Evolutionary conservation across 2,113 vertebrate genomes (phyloP), one percentile per base, ranked within the genome.

Genomic region (Abramis brama): DNA sequence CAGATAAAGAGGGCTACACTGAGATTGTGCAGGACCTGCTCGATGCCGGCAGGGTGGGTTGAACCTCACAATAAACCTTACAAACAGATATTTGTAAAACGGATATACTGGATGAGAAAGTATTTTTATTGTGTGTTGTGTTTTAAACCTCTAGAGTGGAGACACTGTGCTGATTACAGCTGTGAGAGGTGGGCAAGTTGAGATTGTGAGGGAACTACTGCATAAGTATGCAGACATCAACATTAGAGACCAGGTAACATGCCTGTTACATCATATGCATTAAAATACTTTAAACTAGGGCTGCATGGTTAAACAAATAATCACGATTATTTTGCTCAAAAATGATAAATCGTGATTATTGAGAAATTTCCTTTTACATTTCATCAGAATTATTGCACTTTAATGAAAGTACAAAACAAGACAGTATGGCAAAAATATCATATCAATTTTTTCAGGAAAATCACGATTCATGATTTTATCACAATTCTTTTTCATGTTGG

Each of bases 151-250:
- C 89, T 91, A 99, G 98, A 97, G 97, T 81, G 98, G 98, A 2
- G 98, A 99, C 88, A 99, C 98, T 0, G 97, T 99, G 83, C 92
- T 99, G 92, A 98, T 99, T 57, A 97, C 98, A 0, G 98, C 98
- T 12, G 98, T 99, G 82, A 94, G 97, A 92, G 98, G 98, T 4
- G 97, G 98, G 5, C 98, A 99, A 0, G 97, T 98, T 73, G 98
- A 99, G 91, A 99, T 99, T 68, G 98, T 99, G 87, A 95, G 97
- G 75, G 98, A 98, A 2, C 92, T 99, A 80, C 96, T 99, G 74
- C 97, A 98, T 57, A 99, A 99, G 85, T 99, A 99, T 0, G 98
- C 98, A 27, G 98, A 99, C 89, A 99, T 99, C 70, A 97, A 99
- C 93, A 98, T 99, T 86, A 95, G 97, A 94, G 97, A 97, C 79